phyloP scores from a whole-genome alignment of 2,113 vertebrate species.

The Nestor notabilis region DNA sequence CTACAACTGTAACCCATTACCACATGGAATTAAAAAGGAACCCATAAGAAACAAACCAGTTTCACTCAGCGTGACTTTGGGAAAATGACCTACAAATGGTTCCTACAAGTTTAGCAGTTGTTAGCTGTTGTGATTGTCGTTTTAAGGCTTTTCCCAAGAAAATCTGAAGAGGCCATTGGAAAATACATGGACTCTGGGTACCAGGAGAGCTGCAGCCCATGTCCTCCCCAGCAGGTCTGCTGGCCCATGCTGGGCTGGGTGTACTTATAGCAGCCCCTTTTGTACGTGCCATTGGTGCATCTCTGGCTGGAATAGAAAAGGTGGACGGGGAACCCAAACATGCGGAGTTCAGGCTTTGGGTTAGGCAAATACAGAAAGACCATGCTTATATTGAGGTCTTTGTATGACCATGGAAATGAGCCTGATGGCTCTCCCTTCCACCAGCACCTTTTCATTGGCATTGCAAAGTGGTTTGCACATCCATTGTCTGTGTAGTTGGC shows the following conservation, averaged over 20 bases:
- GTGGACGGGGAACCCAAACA: background rate
- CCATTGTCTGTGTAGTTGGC: no score
- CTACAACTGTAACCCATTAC: background rate
- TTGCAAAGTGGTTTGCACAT: background rate
- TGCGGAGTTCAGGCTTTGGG: background rate
- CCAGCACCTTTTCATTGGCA: background rate
- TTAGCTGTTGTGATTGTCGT: background rate
- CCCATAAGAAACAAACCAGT: background rate
- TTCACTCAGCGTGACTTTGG: background rate
- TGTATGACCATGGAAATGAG: background rate
- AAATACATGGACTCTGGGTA: background rate
- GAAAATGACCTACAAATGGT: background rate
- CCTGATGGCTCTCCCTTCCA: background rate
- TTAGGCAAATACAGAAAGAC: background rate
- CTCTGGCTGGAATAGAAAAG: background rate
- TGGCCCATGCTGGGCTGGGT: background rate
- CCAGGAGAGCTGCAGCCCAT: background rate
- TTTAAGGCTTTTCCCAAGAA: background rate
- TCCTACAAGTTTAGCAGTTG: background rate
- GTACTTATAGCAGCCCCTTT: slow-evolving; percentile 41
- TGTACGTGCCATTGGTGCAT: slow-evolving; percentile 49
- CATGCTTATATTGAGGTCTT: fast-evolving
- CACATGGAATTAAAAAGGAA: background rate
- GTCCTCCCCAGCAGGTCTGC: background rate
- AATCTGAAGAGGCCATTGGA: background rate